Percentiles rank a stretch among this genome's conserved stretches.
Evolutionary conservation across 2,888 invertebrate genomes (phyloP).

Genomic region (Acanthosepion pharaonis): DNA sequence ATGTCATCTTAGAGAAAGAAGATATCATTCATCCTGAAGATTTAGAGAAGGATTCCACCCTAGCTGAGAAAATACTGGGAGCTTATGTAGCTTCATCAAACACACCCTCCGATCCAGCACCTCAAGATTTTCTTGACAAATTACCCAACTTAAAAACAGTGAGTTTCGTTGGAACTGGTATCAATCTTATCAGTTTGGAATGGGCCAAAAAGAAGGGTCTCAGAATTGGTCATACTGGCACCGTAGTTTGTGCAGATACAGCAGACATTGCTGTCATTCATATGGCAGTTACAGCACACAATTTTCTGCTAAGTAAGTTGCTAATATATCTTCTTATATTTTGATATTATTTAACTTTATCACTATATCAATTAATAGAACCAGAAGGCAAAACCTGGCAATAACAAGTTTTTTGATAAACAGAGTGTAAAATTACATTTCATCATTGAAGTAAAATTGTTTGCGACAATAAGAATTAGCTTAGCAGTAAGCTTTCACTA

Average conservation of each 20-base stretch:
- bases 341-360: no score
- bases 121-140: neutral
- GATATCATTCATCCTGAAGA: neutral
- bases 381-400: no score
- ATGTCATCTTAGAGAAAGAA: neutral
- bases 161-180: neutral
- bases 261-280: conserved; percentile 4
- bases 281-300: neutral
- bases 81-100: neutral
- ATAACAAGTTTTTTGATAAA: no score
- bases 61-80: neutral
- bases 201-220: neutral
- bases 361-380: no score
- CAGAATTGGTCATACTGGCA: neutral
- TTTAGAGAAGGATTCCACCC: neutral
- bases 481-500: no score
- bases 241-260: neutral
- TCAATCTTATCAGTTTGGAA: neutral
- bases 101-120: neutral
- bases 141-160: neutral
- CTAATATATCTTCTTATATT: neutral
- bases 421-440: no score
- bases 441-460: no score
- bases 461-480: no score
- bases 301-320: no score